Evolutionary conservation across 2,113 vertebrate genomes (phyloP), one percentile per base, ranked within the genome.

Genomic region (Acrocephalus kingi): DNA sequence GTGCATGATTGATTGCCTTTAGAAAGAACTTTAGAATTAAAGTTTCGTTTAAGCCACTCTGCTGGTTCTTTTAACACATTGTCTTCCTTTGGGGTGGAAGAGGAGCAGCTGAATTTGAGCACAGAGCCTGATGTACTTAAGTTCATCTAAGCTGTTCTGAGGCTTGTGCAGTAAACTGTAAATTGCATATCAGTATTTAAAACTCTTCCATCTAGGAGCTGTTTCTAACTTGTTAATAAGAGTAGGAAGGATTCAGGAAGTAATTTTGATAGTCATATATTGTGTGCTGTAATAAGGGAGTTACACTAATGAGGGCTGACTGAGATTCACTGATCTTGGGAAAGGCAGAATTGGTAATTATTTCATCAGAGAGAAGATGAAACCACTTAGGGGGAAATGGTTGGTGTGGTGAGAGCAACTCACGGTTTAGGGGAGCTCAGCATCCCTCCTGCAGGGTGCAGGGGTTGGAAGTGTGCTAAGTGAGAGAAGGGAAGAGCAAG

Each of bases 311-410:
- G 81, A 90, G 55, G 33, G n/a, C 56, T 96, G 75, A 45, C 35
- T 73, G 87, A 91, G 89, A 83, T 58, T 66, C 63, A 54, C 23
- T 59, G 78, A 77, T 95, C 37, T 55, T 25, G 17, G 55, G 33
- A 45, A 67, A 93, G 74, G 67, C 15, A 66, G 73, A 85, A 77
- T 6, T 83, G 90, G 49, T 77, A 54, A 91, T 85, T 91, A 66
- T 79, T 91, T 86, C 14, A 80, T 84, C 3, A 25, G 55, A 51
- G 90, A 45, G 35, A 73, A 45, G 71, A 72, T 75, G 37, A 85
- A 90, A 46, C 58, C 49, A 79, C 15, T 10, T 10, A 13, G 33
- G 43, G 24, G 22, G 13, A 49, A 46, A 48, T 30, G 52, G 13
- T 45, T 77, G 63, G 35, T 88, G 73, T 81, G 68, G 71, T 31